Evolutionary conservation across 2,888 invertebrate species (phyloP).

Genomic region (Callimorpha dominula): DNA sequence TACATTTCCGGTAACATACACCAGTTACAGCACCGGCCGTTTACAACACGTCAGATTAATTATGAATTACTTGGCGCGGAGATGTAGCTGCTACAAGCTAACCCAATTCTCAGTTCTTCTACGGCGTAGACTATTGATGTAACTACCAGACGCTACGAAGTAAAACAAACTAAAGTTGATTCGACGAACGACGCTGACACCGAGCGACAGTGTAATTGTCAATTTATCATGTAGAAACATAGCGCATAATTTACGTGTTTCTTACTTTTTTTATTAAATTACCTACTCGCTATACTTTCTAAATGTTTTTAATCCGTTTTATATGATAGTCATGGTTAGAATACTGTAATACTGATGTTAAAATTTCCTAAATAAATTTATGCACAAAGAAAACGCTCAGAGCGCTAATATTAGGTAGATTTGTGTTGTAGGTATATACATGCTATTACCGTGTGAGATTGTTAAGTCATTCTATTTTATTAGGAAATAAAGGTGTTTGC

Average conservation of each 20-base stretch:
- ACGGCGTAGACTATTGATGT: slow-evolving; percentile 9
- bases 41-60: background rate
- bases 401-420: too few species aligned
- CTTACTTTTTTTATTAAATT: background rate
- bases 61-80: slow-evolving; percentile 15
- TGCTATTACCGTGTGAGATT: too few species aligned
- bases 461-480: too few species aligned
- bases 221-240: background rate
- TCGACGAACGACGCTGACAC: background rate
- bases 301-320: background rate
- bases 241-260: background rate
- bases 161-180: slow-evolving; percentile 4
- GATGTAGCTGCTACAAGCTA: slow-evolving; percentile 29
- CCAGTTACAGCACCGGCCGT: too few species aligned
- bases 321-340: too few species aligned
- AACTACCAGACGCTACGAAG: background rate
- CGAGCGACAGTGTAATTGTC: background rate
- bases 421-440: too few species aligned
- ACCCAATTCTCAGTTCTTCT: slow-evolving; percentile 43
- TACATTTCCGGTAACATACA: too few species aligned
- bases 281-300: background rate
- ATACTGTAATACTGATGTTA: too few species aligned
- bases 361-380: too few species aligned
- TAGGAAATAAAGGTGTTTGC: too few species aligned
- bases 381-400: too few species aligned